phyloP scores from a whole-genome alignment of 2,888 invertebrate species.

The Drosophila niveifrons region DNA sequence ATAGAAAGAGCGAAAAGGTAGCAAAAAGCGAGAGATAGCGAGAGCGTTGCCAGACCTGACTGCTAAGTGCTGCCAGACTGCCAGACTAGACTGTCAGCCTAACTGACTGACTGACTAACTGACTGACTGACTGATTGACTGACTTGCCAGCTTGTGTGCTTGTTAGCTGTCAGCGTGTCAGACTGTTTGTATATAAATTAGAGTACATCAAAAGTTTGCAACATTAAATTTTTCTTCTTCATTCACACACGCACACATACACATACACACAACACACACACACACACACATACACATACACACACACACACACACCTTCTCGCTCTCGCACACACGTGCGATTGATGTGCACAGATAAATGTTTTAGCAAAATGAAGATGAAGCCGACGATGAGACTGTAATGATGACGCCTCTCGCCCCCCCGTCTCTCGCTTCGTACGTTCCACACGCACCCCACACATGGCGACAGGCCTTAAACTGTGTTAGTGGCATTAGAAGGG shows the following conservation, averaged over 20 bases:
- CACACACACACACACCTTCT: not conserved
- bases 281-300: slow-evolving; percentile 8
- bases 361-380: slow-evolving; percentile 70
- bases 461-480: slow-evolving; percentile 4
- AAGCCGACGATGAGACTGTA: slow-evolving; percentile 55
- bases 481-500: too few relatives aligned
- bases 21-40: not conserved
- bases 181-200: slow-evolving; percentile 69
- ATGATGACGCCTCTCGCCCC: slow-evolving; percentile 51
- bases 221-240: slow-evolving; percentile 57
- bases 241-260: slow-evolving; percentile 7
- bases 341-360: slow-evolving; percentile 68
- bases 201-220: slow-evolving; percentile 73
- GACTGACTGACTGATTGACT: not conserved
- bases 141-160: not conserved
- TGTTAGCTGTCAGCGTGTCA: slow-evolving; percentile 3
- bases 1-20: slow-evolving; percentile 14
- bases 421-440: not conserved
- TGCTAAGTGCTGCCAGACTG: slow-evolving; percentile 15
- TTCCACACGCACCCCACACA: slow-evolving; percentile 22
- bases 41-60: slow-evolving; percentile 56
- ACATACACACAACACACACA: not conserved
- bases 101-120: not conserved
- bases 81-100: not conserved
- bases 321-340: slow-evolving; percentile 31